Conservation (phyloP, 2,888 invertebrate genomes). For the Lepidochitona cinerea region DNA sequence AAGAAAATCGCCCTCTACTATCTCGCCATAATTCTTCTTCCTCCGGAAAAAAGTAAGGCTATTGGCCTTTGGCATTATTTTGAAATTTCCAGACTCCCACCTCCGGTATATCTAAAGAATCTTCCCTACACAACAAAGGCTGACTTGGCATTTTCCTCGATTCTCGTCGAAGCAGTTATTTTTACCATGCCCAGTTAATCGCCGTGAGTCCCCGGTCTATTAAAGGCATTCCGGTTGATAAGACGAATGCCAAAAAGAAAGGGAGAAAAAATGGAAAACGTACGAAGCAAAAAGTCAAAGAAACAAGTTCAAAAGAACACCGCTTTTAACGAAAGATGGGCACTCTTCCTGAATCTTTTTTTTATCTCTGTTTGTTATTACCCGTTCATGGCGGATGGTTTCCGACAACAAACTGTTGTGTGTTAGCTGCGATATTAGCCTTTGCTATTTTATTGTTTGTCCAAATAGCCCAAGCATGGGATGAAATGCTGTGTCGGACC, state of each 20-base stretch:
- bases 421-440: neutral
- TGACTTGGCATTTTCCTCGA: neutral
- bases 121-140: neutral
- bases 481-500: neutral
- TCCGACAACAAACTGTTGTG: no score
- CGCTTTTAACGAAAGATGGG: no score
- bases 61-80: neutral
- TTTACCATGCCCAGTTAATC: neutral
- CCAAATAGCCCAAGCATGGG: neutral
- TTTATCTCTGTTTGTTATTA: no score
- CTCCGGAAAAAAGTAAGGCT: neutral
- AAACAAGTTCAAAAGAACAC: no score
- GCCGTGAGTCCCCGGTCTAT: neutral
- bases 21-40: neutral
- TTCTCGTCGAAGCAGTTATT: neutral
- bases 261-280: neutral
- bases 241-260: neutral
- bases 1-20: neutral
- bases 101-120: no score
- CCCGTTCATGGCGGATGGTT: no score
- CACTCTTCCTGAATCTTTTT: no score
- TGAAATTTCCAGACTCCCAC: neutral
- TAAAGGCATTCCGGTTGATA: no score
- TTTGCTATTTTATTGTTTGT: slow-evolving; percentile 4
- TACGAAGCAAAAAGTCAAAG: no score